Conservation (phyloP, 2,888 invertebrate genomes). For the Athetis lepigone region DNA sequence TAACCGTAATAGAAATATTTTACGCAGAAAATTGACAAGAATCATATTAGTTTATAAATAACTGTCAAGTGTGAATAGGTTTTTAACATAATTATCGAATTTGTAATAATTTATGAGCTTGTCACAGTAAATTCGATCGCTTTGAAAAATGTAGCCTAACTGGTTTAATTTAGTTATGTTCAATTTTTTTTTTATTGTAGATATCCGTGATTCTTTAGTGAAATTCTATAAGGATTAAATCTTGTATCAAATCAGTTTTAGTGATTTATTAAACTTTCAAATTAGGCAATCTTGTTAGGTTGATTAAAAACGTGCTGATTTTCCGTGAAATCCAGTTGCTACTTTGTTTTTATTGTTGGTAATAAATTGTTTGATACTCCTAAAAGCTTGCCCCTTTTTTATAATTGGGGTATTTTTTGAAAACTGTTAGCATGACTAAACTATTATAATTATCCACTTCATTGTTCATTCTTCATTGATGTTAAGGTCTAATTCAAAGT, state of each 20-base stretch:
- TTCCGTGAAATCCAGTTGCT: constrained; percentile 4
- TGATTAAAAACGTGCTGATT: constrained; percentile 13
- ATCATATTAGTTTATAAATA: constrained; percentile 32
- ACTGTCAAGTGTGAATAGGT: constrained; percentile 31
- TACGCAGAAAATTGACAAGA: constrained; percentile 27
- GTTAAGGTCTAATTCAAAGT: no score
- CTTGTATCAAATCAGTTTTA: constrained; percentile 30
- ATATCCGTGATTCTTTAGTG: constrained; percentile 13
- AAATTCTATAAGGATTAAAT: constrained; percentile 30
- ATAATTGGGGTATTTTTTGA: no score
- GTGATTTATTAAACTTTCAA: constrained; percentile 31
- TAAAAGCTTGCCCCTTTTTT: neutral
- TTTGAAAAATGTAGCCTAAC: constrained; percentile 49
- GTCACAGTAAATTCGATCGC: constrained; percentile 43
- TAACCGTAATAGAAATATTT: constrained; percentile 27
- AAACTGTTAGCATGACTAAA: no score
- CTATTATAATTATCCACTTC: no score
- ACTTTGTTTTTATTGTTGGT: neutral
- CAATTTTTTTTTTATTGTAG: constrained; percentile 18
- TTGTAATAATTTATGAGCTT: constrained; percentile 53
- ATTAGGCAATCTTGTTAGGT: neutral
- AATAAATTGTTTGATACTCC: neutral
- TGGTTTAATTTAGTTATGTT: constrained; percentile 36
- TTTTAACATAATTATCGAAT: constrained; percentile 61
- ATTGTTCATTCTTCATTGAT: no score